phyloP scores from a whole-genome alignment of 2,113 vertebrate genomes.

The Chlamydotis undulata region DNA sequence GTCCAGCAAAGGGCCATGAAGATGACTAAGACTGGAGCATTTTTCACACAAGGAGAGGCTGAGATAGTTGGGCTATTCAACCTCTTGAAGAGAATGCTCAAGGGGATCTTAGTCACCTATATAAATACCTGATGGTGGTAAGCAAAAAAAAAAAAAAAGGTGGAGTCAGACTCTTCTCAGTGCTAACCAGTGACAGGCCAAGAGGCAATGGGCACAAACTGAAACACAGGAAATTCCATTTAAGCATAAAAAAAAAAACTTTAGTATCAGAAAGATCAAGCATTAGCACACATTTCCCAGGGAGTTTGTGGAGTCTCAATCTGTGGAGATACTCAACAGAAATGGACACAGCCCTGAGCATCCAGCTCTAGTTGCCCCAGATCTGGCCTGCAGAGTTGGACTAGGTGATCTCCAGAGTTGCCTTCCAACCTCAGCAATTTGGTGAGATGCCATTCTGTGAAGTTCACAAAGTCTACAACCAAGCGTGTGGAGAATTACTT shows the following conservation, averaged over 20 bases:
- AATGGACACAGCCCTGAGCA: not conserved
- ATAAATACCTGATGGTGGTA: not conserved
- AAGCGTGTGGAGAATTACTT: not conserved
- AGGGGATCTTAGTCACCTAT: not conserved
- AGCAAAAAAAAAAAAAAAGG: not conserved
- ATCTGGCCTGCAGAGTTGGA: not conserved
- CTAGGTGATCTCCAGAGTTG: not conserved
- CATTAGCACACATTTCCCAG: accelerated
- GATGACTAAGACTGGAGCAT: not conserved
- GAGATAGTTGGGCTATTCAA: not conserved
- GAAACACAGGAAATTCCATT: not conserved
- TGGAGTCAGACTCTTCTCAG: not conserved
- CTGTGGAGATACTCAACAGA: not conserved
- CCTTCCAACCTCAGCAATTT: not conserved
- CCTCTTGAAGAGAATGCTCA: not conserved
- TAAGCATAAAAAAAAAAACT: not conserved
- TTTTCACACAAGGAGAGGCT: not conserved
- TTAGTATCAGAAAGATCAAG: not conserved
- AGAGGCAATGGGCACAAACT: not conserved
- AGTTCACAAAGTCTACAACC: not conserved
- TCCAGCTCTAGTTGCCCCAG: not conserved
- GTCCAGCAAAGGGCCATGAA: not conserved
- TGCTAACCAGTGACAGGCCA: not conserved
- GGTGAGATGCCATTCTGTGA: not conserved
- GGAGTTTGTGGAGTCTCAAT: not conserved